Conservation (phyloP, 2,113 vertebrate genomes). For the Megaceryle torquata region DNA sequence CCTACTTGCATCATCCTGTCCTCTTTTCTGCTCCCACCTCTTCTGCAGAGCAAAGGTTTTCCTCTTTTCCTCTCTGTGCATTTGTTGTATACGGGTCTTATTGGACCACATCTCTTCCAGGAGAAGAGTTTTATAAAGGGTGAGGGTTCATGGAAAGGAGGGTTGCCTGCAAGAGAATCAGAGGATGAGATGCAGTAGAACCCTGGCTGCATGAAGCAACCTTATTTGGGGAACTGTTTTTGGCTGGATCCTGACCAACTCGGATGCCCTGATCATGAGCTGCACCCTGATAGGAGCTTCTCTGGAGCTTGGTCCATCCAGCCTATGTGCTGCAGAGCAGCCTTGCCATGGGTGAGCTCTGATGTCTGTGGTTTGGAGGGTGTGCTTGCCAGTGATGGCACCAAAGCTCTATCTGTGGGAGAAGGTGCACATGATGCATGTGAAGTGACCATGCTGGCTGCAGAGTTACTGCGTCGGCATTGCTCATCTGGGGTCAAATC, state of each 20-base stretch:
- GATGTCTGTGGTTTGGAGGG: background rate
- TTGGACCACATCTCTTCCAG: background rate
- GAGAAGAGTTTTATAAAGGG: background rate
- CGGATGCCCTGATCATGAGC: rapidly evolving
- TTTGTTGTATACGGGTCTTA: rapidly evolving
- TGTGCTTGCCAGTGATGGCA: background rate
- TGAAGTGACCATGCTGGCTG: background rate
- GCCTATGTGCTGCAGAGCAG: background rate
- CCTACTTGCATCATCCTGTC: background rate
- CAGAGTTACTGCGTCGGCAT: background rate
- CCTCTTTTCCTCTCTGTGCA: background rate
- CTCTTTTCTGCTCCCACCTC: background rate
- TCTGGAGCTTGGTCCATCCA: background rate
- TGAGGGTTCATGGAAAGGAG: background rate
- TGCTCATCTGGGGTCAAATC: background rate
- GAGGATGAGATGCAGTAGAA: background rate
- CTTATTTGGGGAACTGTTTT: background rate
- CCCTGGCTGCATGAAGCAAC: background rate
- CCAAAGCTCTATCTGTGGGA: rapidly evolving
- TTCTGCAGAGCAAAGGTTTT: background rate
- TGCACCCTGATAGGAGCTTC: background rate
- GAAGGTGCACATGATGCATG: rapidly evolving
- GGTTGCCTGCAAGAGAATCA: background rate
- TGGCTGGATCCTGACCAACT: background rate
- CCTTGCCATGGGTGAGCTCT: rapidly evolving